Conservation (phyloP, 2,113 vertebrate species). For the Nannobrachium achirus region DNA sequence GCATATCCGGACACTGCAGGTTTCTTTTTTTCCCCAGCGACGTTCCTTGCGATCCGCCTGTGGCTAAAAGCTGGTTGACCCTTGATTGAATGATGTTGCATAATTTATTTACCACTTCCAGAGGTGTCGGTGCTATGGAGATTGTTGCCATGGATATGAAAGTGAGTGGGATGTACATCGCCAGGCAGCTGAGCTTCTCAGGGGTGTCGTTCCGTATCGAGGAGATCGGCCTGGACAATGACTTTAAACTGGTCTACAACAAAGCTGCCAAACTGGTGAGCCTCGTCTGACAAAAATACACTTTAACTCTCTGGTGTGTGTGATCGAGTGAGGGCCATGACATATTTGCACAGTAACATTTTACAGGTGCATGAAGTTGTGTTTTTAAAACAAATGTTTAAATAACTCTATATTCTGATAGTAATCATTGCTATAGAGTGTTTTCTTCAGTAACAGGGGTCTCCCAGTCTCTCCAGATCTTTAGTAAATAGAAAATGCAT, state of each 20-base stretch:
- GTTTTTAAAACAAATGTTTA: too few species aligned
- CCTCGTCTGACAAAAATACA: not conserved
- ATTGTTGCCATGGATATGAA: slow-evolving; percentile 99
- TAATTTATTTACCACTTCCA: slow-evolving; percentile 59
- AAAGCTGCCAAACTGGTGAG: slow-evolving; percentile 95
- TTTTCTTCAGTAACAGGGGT: too few species aligned
- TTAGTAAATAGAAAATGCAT: too few species aligned
- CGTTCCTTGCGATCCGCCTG: slow-evolving; percentile 1
- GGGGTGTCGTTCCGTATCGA: slow-evolving; percentile 96
- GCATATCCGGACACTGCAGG: not conserved
- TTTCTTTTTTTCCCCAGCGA: slow-evolving; percentile 10
- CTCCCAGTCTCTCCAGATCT: too few species aligned
- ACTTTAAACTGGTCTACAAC: slow-evolving; percentile 92
- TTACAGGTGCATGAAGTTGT: not conserved
- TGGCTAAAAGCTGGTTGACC: slow-evolving; percentile 9
- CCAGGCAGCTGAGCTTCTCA: slow-evolving; percentile 96
- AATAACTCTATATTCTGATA: not conserved
- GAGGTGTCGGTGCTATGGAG: slow-evolving; percentile 98
- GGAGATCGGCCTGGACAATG: slow-evolving; percentile 89
- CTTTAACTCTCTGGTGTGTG: not conserved
- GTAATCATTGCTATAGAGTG: not conserved
- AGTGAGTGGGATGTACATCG: slow-evolving; percentile 99
- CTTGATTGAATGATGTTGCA: slow-evolving; percentile 24
- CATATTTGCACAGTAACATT: too few species aligned
- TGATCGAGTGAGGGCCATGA: not conserved